Percentiles rank a stretch among this genome's conserved stretches.
Conservation (phyloP, 2,797 vertebrate genomes). For the Coracias cyanogaster region DNA sequence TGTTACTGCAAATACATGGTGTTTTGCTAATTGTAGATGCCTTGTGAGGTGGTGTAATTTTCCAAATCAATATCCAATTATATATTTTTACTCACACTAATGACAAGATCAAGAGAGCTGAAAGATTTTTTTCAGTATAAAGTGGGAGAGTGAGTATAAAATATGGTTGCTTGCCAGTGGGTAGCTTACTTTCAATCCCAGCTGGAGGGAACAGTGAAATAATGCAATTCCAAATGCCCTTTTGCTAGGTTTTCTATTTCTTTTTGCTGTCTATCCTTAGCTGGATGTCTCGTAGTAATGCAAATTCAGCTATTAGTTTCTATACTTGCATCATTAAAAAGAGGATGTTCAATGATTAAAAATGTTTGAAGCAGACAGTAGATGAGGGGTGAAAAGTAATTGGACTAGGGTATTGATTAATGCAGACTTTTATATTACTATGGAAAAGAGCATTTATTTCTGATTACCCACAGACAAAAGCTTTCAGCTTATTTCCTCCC, state of each 20-base stretch:
- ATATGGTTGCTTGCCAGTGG: neutral
- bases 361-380: neutral
- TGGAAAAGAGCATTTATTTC: neutral
- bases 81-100: neutral
- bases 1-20: neutral
- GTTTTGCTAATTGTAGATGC: neutral
- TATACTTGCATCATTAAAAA: neutral
- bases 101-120: neutral
- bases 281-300: neutral
- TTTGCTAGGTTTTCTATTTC: neutral
- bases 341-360: neutral
- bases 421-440: neutral
- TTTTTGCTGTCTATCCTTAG: neutral
- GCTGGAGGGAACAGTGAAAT: neutral
- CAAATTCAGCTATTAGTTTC: neutral
- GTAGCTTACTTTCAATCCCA: neutral
- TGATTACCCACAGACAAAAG: neutral
- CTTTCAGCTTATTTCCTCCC: neutral
- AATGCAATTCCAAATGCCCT: neutral
- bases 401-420: neutral
- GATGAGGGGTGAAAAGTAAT: neutral
- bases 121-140: neutral
- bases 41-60: neutral
- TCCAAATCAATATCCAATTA: neutral
- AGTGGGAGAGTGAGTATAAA: neutral